Evolutionary conservation across 2,113 vertebrate genomes (phyloP), one percentile per base, ranked within the genome.

Genomic region (Tyto alba): DNA sequence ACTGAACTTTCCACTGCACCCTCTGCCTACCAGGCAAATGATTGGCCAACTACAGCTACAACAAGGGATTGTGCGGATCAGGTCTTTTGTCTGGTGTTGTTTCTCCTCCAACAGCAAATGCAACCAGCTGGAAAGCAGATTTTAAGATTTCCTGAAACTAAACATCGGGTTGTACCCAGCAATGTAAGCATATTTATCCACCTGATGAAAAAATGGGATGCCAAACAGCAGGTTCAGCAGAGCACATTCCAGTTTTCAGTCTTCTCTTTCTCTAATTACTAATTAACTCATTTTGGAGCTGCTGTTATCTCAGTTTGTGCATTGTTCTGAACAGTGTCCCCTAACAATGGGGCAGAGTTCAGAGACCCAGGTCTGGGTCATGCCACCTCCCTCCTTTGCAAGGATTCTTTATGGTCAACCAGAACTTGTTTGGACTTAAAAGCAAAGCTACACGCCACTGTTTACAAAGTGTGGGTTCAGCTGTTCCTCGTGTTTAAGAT

Each of bases 281-380:
- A 93, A 95, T 97, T 97, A 97, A 97, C 94, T 88, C 63, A 4
- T 69, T 92, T 22, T 23, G 78, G 84, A 93, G 84, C 74, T 73
- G 92, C 87, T 57, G 63, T n/a, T 91, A 10, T 45, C 93, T 85
- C 62, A 32, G 59, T 32, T n/a, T 27, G 41, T 5, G 43, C 68
- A 66, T 29, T 48, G 52, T 14, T 72, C 52, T 50, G 68, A 36
- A 66, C 47, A n/a, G 71, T 20, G 89, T 43, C 63, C 64, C 66
- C 82, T 64, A 25, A 36, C 34, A 56, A 59, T 10, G 64, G 85
- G 48, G 75, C 53, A 85, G 66, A 94, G 85, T 74, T 88, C 95
- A 94, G 94, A 48, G 55, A 62, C 17, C 29, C 47, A 6, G 86
- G 52, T 38, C 73, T 53, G 63, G 68, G 45, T 53, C 22, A 13